These are phyloP conservation scores for Tenrec ecaudatus DNA, from an alignment of 2,113 vertebrate genomes.

Conservation along the genomic window DNA sequence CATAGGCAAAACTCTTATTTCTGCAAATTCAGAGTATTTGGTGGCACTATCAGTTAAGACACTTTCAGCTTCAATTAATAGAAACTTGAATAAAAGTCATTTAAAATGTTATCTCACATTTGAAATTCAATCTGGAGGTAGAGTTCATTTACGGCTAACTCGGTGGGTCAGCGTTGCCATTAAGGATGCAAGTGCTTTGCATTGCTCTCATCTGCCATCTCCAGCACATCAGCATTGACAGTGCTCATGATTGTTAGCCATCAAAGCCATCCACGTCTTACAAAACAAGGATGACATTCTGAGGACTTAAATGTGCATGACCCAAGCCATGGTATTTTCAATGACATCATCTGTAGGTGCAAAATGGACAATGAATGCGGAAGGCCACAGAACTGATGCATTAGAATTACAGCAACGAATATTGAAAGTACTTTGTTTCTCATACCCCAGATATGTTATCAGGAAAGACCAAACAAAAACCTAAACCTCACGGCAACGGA, in stretches of 20 bases:
- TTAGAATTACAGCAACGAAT: neutral
- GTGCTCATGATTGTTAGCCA: neutral
- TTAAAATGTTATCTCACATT: constrained; percentile 8
- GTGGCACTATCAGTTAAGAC: constrained; percentile 16
- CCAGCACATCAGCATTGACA: neutral
- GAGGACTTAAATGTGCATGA: too few relatives aligned
- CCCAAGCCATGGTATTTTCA: too few relatives aligned
- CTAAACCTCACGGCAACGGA: too few relatives aligned
- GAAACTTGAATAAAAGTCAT: constrained; percentile 28
- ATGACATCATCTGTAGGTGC: too few relatives aligned
- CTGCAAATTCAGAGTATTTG: constrained; percentile 27
- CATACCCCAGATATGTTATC: too few relatives aligned
- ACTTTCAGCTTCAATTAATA: constrained; percentile 43
- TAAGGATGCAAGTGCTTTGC: neutral
- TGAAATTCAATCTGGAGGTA: neutral
- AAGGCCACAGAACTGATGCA: too few relatives aligned
- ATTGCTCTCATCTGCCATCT: neutral
- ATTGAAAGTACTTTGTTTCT: neutral
- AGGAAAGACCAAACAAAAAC: too few relatives aligned
- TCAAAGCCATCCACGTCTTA: neutral
- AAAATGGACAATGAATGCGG: too few relatives aligned
- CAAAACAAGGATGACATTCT: neutral
- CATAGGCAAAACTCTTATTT: constrained; percentile 9
- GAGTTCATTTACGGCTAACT: neutral
- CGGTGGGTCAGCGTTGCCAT: neutral